Conservation (phyloP, 1,140 invertebrate species). For the Papilio glaucus region DNA sequence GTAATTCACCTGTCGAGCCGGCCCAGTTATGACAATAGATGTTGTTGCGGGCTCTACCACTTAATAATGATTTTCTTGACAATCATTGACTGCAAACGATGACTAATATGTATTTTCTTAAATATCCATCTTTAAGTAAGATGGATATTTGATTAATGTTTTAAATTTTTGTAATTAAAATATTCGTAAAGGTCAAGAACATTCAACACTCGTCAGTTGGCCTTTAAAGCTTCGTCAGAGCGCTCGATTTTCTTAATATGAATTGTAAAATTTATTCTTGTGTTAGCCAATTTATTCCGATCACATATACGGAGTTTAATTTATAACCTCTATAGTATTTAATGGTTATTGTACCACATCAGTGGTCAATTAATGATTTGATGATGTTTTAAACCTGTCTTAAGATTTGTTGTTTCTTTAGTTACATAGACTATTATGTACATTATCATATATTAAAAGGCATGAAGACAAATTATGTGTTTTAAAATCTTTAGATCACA, state of each 20-base stretch:
- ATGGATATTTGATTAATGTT: slow-evolving; percentile 9
- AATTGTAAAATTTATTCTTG: slow-evolving; percentile 23
- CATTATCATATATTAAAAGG: neutral
- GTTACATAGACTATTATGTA: neutral
- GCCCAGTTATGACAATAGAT: too few species aligned
- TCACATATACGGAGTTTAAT: slow-evolving; percentile 28
- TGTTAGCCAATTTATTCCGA: neutral
- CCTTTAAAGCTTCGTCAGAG: slow-evolving; percentile 25
- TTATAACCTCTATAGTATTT: slow-evolving; percentile 26
- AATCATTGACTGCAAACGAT: neutral
- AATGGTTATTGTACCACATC: neutral
- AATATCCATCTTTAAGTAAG: neutral
- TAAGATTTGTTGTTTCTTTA: slow-evolving; percentile 5
- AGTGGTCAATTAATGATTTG: neutral
- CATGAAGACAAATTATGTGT: neutral
- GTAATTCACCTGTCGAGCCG: too few species aligned
- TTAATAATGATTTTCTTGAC: too few species aligned
- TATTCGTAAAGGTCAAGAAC: slow-evolving; percentile 35
- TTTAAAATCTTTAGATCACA: neutral
- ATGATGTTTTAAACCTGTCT: neutral
- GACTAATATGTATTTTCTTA: neutral
- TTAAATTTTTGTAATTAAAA: slow-evolving; percentile 30
- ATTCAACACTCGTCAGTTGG: slow-evolving; percentile 2
- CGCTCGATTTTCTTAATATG: neutral
- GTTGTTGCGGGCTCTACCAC: too few species aligned